Base-by-base conservation (phyloP, 35 echinoderm and acorn worm species). In the Nesometra sesokonis region DNA sequence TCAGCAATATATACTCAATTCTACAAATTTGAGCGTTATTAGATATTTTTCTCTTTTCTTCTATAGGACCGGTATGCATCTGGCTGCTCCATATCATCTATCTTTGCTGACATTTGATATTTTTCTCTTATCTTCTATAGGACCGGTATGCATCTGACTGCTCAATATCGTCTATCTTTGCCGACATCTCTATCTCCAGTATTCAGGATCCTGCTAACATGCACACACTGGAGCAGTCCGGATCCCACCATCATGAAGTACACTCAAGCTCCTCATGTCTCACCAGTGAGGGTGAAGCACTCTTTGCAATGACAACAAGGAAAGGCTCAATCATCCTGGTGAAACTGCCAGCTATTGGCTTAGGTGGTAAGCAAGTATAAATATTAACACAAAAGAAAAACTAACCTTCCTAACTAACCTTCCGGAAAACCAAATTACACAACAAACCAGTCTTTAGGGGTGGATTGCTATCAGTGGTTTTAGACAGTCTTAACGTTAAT, bases 71-170 rank as follows among this genome's bases (percentile, higher is more conserved):
- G 15, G 11, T 83, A 37, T 35, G 3, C 81, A 17, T 17, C 81
- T 11, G 34, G 15, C 9, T 35, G 77, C 0, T 37, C 91, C 27
- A 37, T 94, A 29, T 87, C 92, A 0, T 99, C 96, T 5, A 91
- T 99, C 35, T 99, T 99, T 86, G 96, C 96, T 37, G 93, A 94
- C 35, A n/a, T n/a, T n/a, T n/a, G n/a, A n/a, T n/a, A n/a, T n/a
- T n/a, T n/a, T n/a, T n/a, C n/a, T n/a, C n/a, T n/a, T 67, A 17
- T 67, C 52, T 27, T 39, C 32, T 5, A 13, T 29, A 83, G 81
- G 81, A 37, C 19, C 81, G 15, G 11, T 83, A 37, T 35, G 3
- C 81, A 17, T 17, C 81, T 11, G 34, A 35, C 9, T 35, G 77
- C 0, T 37, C 91, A 27, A 37, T 94, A 29, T 87, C 92, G 0